Evolutionary conservation across 2,888 invertebrate species (phyloP), one percentile per base, ranked within the genome.

Genomic region (Agrochola lychnidis): DNA sequence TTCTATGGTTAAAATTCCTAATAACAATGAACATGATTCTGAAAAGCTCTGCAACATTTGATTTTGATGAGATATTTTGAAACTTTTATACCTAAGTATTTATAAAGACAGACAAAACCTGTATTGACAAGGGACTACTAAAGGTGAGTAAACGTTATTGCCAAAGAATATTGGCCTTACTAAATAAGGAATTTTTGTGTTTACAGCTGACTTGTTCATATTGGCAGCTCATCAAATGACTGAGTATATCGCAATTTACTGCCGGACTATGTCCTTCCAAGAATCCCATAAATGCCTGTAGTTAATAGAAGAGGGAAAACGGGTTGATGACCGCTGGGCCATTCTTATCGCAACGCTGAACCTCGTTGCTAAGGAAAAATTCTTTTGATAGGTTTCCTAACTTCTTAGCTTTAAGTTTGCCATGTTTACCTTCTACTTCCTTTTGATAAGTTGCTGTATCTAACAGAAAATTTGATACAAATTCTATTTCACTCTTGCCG

Each of bases 261-360:
- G 45, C 10, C 19, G 3, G 1, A 36, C 3, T 16, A 22, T 64
- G 42, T 59, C 36, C 51, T 80, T 53, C 63, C 25, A 36, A 57
- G 81, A 64, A 74, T 25, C 10, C 14, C 14, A 4, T 40, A 25
- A 68, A 81, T 45, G 22, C 14, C 16, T 73, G n/a, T 36, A 19
- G 61, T 48, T 53, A 14, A 57, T 25, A 45, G 36, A 57, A 59
- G 61, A 40, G 75, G 63, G n/a, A 22, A 64, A 45, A 59, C 36
- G 51, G 81, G 78, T 64, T 45, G 42, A 30, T 64, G 81, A 59
- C 64, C 81, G 51, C 57, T 57, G 3, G 36, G 36, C 22, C 63
- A 53, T 74, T 61, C 42, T 51, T 81, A 51, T 42, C 57, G 75
- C 75, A 19, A 19, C 57, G 19, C 36, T 81, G 56, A 73, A 57